phyloP scores from a whole-genome alignment of 1,140 invertebrate genomes.

The Gryllus bimaculatus region DNA sequence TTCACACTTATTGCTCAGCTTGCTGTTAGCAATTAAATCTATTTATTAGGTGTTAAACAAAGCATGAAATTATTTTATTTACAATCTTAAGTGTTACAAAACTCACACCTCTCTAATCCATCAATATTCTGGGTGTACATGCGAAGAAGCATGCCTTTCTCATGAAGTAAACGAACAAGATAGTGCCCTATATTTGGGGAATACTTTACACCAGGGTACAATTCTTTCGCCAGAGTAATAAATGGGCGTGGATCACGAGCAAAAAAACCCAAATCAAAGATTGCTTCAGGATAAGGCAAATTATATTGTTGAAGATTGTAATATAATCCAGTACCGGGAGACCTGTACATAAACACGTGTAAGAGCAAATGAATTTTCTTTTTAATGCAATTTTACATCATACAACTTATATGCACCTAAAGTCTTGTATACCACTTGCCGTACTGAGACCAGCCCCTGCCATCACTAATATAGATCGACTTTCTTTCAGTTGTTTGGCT shows the following conservation, averaged over 20 bases:
- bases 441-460: conserved; percentile 49
- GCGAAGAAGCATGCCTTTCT: conserved; percentile 35
- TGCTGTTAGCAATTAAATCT: not conserved
- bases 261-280: conserved; percentile 47
- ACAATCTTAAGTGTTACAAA: not conserved
- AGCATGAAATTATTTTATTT: not conserved
- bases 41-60: not conserved
- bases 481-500: conserved; percentile 21
- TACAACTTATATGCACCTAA: conserved; percentile 21
- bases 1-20: no score
- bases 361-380: not conserved
- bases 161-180: conserved; percentile 36
- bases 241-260: conserved; percentile 38
- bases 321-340: conserved; percentile 50
- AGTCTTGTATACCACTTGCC: conserved; percentile 37
- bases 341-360: conserved; percentile 28
- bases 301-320: conserved; percentile 48
- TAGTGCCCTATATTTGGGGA: conserved; percentile 37
- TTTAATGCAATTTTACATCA: not conserved
- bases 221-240: conserved; percentile 37
- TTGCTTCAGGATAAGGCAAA: conserved; percentile 47
- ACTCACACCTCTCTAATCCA: conserved; percentile 43
- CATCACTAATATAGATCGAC: conserved; percentile 46
- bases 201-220: conserved; percentile 37
- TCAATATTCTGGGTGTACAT: conserved; percentile 48